Evolutionary conservation across 92 coral and sea anemone species (phyloP), one percentile per base, ranked within the genome.

Genomic region (Epizoanthus illoricatus): DNA sequence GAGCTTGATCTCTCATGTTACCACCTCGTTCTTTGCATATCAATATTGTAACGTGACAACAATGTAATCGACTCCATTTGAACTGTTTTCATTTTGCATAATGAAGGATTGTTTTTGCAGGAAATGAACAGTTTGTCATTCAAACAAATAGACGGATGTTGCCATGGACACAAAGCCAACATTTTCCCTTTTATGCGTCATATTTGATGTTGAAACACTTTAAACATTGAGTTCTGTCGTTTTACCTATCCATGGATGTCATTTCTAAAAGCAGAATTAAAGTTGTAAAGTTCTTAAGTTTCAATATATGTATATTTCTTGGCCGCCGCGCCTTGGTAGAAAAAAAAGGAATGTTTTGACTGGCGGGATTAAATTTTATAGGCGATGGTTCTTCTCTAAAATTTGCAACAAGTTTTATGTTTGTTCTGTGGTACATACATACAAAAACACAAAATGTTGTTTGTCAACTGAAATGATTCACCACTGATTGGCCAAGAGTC

Each of bases 91-190:
- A 65, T 33, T 75, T 57, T 67, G 65, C 68, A 28, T 18, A 17
- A 75, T 28, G 33, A 59, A 59, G 55, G 24, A 8, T 24, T 73
- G 19, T 39, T 55, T 21, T 23, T 5, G 40, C 16, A 52, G 65
- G 65, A 75, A 75, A 75, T 75, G 80, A 75, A 40, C 67, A 75
- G n/a, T 67, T 75, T 56, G 80, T 54, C 4, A 28, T 47, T 28
- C 80, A 74, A 58, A 58, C 24, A 74, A 58, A 12, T 36, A 20
- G 12, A 54, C 36, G 36, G 36, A 2, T 11, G 80, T 74, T 56
- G 67, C 33, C 80, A 39, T 74, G 65, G 80, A 20, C 15, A 74
- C 73, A 33, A 70, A 70, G 47, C 12, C 16, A 23, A 70, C 75
- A 41, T 23, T 7, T 18, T 70, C n/a, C 7, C 11, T 69, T 69